phyloP scores from a whole-genome alignment of 1,140 invertebrate genomes.

The Chelonus insularis region DNA sequence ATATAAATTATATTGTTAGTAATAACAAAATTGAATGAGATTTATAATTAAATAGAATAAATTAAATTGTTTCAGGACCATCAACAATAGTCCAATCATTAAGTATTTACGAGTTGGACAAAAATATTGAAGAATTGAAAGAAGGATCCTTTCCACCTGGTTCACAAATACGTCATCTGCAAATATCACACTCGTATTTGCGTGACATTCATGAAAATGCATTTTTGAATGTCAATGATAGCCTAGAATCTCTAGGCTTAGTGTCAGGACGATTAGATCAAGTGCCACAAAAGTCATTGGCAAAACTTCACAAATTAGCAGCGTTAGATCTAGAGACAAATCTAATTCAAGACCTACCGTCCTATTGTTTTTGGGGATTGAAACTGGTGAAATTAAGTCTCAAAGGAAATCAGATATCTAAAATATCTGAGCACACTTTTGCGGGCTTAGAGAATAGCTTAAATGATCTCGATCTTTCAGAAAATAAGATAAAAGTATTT shows the following conservation, averaged over 20 bases:
- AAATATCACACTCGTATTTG: constrained; percentile 81
- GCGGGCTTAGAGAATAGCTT: constrained; percentile 80
- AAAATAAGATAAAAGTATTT: constrained; percentile 81
- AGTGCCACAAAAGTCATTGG: constrained; percentile 80
- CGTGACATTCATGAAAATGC: constrained; percentile 75
- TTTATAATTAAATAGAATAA: no score
- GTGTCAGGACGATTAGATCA: constrained; percentile 77
- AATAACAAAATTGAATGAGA: no score
- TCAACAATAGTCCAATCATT: constrained; percentile 72
- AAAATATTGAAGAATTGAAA: constrained; percentile 70
- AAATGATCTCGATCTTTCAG: constrained; percentile 80
- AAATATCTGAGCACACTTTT: constrained; percentile 82
- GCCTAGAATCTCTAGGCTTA: constrained; percentile 79
- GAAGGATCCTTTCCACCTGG: constrained; percentile 71
- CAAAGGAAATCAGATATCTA: constrained; percentile 78
- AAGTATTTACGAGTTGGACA: constrained; percentile 84
- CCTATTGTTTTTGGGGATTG: constrained; percentile 85
- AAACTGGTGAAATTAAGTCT: constrained; percentile 80
- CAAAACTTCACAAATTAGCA: constrained; percentile 71
- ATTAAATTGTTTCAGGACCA: no score
- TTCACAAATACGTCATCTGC: constrained; percentile 75
- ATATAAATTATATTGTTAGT: no score
- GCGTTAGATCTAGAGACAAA: constrained; percentile 85
- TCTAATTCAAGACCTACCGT: constrained; percentile 78
- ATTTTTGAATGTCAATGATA: constrained; percentile 71